A percentile compares a stretch with the other conserved stretches of the same genome.
phyloP scores from a whole-genome alignment of 1,140 invertebrate species.

The Phthorimaea operculella region DNA sequence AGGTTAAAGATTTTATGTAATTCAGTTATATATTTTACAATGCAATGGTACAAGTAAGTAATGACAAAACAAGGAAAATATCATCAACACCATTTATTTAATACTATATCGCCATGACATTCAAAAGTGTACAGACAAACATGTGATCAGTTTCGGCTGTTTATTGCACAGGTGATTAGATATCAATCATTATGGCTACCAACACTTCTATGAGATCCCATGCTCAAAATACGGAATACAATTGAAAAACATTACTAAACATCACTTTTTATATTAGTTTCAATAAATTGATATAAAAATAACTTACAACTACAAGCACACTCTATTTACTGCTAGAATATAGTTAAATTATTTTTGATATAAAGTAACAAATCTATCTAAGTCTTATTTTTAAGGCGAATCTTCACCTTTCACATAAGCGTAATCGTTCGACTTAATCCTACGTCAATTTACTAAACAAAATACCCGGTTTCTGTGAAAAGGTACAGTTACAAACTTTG shows the following conservation, averaged over 20 bases:
- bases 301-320: constrained; percentile 39
- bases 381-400: constrained; percentile 60
- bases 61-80: constrained; percentile 15
- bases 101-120: constrained; percentile 42
- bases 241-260: constrained; percentile 29
- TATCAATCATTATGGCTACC: constrained; percentile 13
- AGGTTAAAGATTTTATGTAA: too few relatives aligned
- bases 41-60: too few relatives aligned
- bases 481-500: neutral
- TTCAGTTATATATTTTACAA: too few relatives aligned
- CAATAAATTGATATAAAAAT: constrained; percentile 55
- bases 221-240: constrained; percentile 26
- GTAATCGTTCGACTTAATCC: constrained; percentile 58
- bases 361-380: constrained; percentile 51
- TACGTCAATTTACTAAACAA: constrained; percentile 29
- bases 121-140: constrained; percentile 26
- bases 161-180: constrained; percentile 33
- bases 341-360: constrained; percentile 47
- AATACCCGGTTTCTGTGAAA: constrained; percentile 9
- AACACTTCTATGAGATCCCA: constrained; percentile 25
- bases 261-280: constrained; percentile 41
- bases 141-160: constrained; percentile 28
- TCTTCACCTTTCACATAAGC: constrained; percentile 47
- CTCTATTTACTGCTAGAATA: constrained; percentile 33
- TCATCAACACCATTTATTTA: constrained; percentile 58